Percentiles rank a stretch among this genome's conserved stretches.
Evolutionary conservation across 1,140 invertebrate species (phyloP).

Genomic region (Paraescarpia echinospica): DNA sequence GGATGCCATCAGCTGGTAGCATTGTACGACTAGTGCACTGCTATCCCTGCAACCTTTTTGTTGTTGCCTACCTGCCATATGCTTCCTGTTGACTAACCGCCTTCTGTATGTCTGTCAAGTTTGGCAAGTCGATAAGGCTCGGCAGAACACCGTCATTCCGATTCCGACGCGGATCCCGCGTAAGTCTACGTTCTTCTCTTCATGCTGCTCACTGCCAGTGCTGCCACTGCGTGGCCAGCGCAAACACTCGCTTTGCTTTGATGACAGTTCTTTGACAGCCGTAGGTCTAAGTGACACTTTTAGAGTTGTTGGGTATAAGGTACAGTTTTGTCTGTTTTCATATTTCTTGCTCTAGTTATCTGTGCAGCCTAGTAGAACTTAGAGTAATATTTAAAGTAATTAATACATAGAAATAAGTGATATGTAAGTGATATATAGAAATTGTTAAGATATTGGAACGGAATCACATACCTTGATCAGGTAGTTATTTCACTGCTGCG

Average conservation of each 20-base stretch:
- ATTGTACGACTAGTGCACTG: background rate
- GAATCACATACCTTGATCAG: background rate
- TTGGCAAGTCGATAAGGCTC: background rate
- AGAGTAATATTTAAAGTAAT: background rate
- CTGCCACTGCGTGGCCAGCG: background rate
- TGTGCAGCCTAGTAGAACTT: background rate
- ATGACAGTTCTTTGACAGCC: background rate
- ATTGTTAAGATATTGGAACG: no score
- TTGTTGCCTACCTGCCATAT: background rate
- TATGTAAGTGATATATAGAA: no score
- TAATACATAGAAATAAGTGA: no score
- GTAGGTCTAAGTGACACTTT: slow-evolving; percentile 4
- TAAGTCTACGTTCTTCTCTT: background rate
- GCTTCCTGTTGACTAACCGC: background rate
- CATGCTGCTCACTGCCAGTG: background rate
- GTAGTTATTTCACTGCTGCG: background rate
- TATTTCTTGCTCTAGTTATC: background rate
- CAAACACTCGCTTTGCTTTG: background rate
- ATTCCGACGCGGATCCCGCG: background rate
- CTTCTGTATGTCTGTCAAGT: slow-evolving; percentile 5
- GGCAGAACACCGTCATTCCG: background rate
- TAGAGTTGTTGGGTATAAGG: background rate
- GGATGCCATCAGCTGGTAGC: background rate
- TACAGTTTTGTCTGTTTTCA: background rate
- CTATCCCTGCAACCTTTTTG: background rate